A percentile compares a stretch with the other conserved stretches of the same genome.
These are phyloP conservation scores for Arremon aurantiirostris DNA, from an alignment of 2,797 vertebrate species.

Conservation along the genomic window DNA sequence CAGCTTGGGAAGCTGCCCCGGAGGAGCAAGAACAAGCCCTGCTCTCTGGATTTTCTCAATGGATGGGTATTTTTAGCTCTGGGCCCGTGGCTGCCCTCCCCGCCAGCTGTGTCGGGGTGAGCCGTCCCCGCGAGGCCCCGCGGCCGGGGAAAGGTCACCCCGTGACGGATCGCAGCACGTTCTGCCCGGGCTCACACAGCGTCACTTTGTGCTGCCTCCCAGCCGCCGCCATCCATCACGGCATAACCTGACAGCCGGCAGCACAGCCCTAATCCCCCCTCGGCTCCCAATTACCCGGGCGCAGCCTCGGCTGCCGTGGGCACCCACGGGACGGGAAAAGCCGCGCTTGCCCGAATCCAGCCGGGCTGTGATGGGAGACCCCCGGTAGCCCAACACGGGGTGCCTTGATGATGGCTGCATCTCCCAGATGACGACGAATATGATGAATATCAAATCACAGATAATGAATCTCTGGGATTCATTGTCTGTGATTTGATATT, in stretches of 20 bases:
- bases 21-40: neutral
- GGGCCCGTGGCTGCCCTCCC: neutral
- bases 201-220: constrained; percentile 87
- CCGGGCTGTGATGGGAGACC: fast-evolving
- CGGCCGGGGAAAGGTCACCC: constrained; percentile 51
- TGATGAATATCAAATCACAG: no score
- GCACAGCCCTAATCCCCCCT: constrained; percentile 77
- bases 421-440: no score
- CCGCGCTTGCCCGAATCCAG: fast-evolving
- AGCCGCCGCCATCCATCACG: constrained; percentile 94
- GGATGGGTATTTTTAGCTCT: constrained; percentile 26
- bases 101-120: neutral
- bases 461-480: no score
- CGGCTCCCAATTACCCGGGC: neutral
- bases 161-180: constrained; percentile 91
- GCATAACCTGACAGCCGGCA: constrained; percentile 91
- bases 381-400: fast-evolving
- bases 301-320: neutral
- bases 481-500: neutral
- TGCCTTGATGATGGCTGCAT: fast-evolving
- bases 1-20: neutral
- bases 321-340: neutral
- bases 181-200: constrained; percentile 79
- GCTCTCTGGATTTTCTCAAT: constrained; percentile 20
- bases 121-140: constrained; percentile 1